phyloP scores from a whole-genome alignment of 1,140 invertebrate species.

The Bombus picipes region DNA sequence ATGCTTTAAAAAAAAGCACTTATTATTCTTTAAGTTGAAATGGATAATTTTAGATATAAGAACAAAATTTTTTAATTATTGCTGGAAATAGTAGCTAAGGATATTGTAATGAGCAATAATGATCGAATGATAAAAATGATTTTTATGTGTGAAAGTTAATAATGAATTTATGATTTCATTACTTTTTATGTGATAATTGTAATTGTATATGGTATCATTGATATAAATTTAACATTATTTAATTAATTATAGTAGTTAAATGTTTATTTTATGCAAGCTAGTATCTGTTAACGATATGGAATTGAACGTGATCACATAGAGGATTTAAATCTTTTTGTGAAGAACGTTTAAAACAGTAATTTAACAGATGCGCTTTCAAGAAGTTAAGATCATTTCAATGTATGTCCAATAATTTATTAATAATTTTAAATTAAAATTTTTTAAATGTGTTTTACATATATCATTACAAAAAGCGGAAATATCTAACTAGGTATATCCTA shows the following conservation, averaged over 20 bases:
- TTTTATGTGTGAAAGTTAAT: neutral
- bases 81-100: neutral
- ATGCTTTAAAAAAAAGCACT: neutral
- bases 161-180: neutral
- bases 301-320: neutral
- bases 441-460: neutral
- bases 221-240: slow-evolving; percentile 4
- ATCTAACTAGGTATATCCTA: neutral
- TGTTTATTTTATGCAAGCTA: neutral
- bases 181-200: slow-evolving; percentile 25
- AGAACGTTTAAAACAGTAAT: slow-evolving; percentile 11
- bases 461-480: slow-evolving; percentile 29
- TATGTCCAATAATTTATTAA: slow-evolving; percentile 13
- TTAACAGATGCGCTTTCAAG: neutral
- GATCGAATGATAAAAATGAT: neutral
- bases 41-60: neutral
- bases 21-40: neutral
- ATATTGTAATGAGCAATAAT: slow-evolving; percentile 14
- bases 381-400: neutral
- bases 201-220: neutral
- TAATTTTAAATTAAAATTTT: neutral
- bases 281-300: neutral
- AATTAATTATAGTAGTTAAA: neutral
- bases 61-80: neutral
- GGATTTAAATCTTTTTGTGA: neutral